Base-by-base conservation (phyloP, 1,140 invertebrate species). In the Ceratoteleas bidentatus region DNA sequence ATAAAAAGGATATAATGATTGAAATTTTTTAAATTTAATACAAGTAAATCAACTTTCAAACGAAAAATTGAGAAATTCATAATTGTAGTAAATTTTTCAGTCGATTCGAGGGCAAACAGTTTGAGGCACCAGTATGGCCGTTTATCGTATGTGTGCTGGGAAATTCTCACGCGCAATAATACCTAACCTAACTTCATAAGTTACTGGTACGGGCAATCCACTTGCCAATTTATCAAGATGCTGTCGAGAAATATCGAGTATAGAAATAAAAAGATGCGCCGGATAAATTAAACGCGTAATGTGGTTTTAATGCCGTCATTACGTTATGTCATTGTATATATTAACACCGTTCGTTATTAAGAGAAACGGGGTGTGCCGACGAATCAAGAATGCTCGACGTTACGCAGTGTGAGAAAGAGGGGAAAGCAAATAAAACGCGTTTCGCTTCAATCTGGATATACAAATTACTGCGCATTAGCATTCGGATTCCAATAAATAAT, bases 91-190 rank as follows among this genome's bases (percentile, higher is more conserved):
- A n/a, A n/a, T n/a, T n/a, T n/a, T n/a, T n/a, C n/a, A n/a, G n/a
- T n/a, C n/a, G n/a, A n/a, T n/a, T n/a, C n/a, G n/a, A n/a, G n/a
- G n/a, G n/a, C n/a, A n/a, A n/a, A n/a, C n/a, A n/a, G n/a, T n/a
- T n/a, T n/a, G n/a, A n/a, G n/a, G n/a, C n/a, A n/a, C n/a, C n/a
- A n/a, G n/a, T n/a, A n/a, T n/a, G n/a, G n/a, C n/a, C n/a, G n/a
- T n/a, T n/a, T n/a, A n/a, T n/a, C n/a, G n/a, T n/a, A n/a, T n/a
- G 36, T 8, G 34, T 47, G 65, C 15, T 76, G 80, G 58, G 64
- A 83, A 83, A 32, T 83, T 83, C 74, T 69, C 80, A 76, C 80
- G 80, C 52, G 47, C 38, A 58, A 77, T 77, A 76, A 74, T 74
- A 62, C 47, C 66, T 76, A 73, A 73, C 73, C 62, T 76, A 56